Evolutionary conservation across 2,888 invertebrate genomes (phyloP), one percentile per base, ranked within the genome.

Genomic region (Plutella xylostella): DNA sequence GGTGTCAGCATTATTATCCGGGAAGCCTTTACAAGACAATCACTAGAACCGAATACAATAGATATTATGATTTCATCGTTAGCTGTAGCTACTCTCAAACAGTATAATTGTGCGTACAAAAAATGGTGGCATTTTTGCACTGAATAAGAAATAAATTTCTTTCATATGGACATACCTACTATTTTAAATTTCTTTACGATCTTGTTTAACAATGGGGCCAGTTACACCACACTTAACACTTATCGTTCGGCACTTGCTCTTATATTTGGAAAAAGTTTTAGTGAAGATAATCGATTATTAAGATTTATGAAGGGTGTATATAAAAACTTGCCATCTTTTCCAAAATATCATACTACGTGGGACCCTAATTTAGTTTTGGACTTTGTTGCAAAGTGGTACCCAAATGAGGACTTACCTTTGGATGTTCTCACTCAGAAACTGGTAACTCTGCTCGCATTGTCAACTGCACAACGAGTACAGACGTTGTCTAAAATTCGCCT

Each of bases 61-160:
- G 33, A 50, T 3, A 15, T 52, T 2, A 49, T 52, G 52, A 3
- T 48, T 3, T 39, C 48, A 3, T 53, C 52, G 6, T 14, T 53
- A 14, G 33, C 52, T 0, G 15, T 33, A 9, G 51, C 41, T 28
- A 52, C 52, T 0, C 19, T 21, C 9, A 12, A 42, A 12, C 49
- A 49, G 25, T 51, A 51, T 42, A 7, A 38, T 1, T 40, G 45
- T 1, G 48, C 48, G 9, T 18, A 46, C 1, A 52, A 48, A 41
- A 9, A n/a, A 21, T 52, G 52, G 52, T 51, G 48, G 48, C 12
- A 14, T 5, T 48, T 28, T 44, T 50, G 50, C 40, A 9, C 3
- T 15, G 4, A 14, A 9, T 43, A 46, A n/a, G 22, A 22, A 3
- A 15, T 31, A 6, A 38, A 47, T 37, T 11, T 35, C 17, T 40